Conservation (phyloP, 2,888 invertebrate species). For the Drosophila kanekoi region DNA sequence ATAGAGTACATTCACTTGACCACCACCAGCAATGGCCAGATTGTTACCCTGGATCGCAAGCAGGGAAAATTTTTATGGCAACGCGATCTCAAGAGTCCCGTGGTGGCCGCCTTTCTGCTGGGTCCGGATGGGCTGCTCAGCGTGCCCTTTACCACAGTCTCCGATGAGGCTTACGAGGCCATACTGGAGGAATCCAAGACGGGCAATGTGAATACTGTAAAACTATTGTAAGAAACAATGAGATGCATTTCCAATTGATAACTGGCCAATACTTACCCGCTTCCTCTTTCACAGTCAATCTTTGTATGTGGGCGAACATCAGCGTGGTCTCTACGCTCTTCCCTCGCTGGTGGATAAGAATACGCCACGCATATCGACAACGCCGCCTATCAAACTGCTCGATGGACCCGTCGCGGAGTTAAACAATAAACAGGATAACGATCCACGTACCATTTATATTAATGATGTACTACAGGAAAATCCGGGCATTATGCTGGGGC, state of each 20-base stretch:
- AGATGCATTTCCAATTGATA: background rate
- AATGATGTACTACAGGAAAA: constrained; percentile 84
- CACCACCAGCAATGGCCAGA: constrained; percentile 94
- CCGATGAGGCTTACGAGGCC: constrained; percentile 92
- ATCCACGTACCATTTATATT: constrained; percentile 86
- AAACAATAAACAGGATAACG: constrained; percentile 57
- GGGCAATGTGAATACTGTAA: constrained; percentile 88
- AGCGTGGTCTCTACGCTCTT: constrained; percentile 94
- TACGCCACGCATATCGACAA: constrained; percentile 92
- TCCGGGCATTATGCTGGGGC: constrained; percentile 86
- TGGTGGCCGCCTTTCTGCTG: constrained; percentile 94
- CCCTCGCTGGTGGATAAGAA: constrained; percentile 96
- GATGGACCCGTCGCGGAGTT: constrained; percentile 88
- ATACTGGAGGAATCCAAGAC: constrained; percentile 88
- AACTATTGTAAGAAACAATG: constrained; percentile 87
- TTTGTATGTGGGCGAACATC: constrained; percentile 95
- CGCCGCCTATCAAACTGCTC: constrained; percentile 89
- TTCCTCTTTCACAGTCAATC: constrained; percentile 89
- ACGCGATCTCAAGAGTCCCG: constrained; percentile 93
- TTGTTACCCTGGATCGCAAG: constrained; percentile 93
- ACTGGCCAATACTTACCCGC: background rate
- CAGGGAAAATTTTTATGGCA: constrained; percentile 94
- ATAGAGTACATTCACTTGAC: constrained; percentile 94
- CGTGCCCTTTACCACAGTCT: constrained; percentile 95
- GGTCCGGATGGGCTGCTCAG: constrained; percentile 91